phyloP scores from a whole-genome alignment of 2,888 invertebrate species.

The Protonemura montana region DNA sequence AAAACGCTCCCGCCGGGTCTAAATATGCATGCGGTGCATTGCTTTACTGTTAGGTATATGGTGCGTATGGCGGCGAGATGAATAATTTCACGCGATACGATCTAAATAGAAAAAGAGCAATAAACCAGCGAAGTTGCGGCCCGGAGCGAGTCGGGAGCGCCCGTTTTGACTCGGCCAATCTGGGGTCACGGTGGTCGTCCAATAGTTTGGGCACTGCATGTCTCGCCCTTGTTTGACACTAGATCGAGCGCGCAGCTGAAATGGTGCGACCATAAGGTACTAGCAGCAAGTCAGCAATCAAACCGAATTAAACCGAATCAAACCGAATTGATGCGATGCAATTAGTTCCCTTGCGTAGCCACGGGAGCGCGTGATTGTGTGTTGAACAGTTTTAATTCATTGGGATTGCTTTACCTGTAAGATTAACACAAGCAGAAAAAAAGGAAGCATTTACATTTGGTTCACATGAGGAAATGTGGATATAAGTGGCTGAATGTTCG shows the following conservation, averaged over 20 bases:
- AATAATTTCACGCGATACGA: not conserved
- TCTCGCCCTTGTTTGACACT: not conserved
- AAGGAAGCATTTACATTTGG: not conserved
- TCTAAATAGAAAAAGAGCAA: slow-evolving; percentile 7
- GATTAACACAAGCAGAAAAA: too few relatives aligned
- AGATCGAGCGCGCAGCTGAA: not conserved
- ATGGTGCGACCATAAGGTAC: not conserved
- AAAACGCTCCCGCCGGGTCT: not conserved
- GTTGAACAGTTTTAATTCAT: not conserved
- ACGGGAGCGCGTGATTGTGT: not conserved
- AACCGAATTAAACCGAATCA: not conserved
- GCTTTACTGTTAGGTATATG: not conserved
- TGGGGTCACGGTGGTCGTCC: not conserved
- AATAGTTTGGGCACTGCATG: not conserved
- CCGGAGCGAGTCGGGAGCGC: too few relatives aligned
- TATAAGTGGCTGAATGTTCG: not conserved
- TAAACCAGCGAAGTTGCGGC: too few relatives aligned
- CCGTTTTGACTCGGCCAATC: too few relatives aligned
- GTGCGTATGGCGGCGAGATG: not conserved
- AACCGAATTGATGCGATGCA: not conserved
- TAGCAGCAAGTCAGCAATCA: not conserved
- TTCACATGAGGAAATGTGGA: not conserved
- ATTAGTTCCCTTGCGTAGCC: not conserved
- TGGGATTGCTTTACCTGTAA: not conserved
- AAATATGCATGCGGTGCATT: not conserved